Percentiles rank a stretch among this genome's conserved stretches.
Conservation (phyloP, 2,113 vertebrate genomes). For the Apeltes quadracus region DNA sequence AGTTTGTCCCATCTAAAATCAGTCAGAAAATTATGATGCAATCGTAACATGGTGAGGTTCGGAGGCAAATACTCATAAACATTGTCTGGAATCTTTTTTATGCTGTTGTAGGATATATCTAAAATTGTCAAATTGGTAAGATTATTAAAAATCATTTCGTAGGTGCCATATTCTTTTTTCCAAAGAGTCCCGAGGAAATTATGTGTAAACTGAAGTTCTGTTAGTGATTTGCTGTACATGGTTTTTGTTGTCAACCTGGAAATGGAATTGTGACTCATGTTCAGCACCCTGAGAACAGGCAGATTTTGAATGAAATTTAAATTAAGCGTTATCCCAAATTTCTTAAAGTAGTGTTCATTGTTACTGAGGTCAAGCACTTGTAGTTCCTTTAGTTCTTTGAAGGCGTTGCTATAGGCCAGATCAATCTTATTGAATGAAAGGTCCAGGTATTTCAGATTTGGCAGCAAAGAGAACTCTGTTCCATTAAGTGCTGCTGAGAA, state of each 20-base stretch:
- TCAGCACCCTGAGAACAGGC: slow-evolving; percentile 74
- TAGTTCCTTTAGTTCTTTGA: slow-evolving; percentile 71
- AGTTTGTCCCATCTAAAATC: slow-evolving; percentile 75
- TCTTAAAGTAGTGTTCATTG: slow-evolving; percentile 83
- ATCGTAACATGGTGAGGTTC: slow-evolving; percentile 65
- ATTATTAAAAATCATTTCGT: slow-evolving; percentile 70
- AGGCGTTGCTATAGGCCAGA: slow-evolving; percentile 71
- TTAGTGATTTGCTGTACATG: slow-evolving; percentile 76
- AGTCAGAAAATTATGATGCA: slow-evolving; percentile 66
- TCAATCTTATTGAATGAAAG: slow-evolving; percentile 77
- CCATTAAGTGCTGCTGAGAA: slow-evolving; percentile 72
- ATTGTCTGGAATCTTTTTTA: slow-evolving; percentile 56
- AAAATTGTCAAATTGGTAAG: slow-evolving; percentile 78
- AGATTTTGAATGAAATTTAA: slow-evolving; percentile 80
- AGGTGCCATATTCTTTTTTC: slow-evolving; percentile 65
- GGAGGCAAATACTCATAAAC: slow-evolving; percentile 70
- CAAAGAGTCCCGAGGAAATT: slow-evolving; percentile 81
- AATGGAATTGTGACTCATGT: slow-evolving; percentile 78
- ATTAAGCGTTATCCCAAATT: slow-evolving; percentile 79
- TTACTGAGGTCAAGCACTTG: slow-evolving; percentile 81
- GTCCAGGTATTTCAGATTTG: slow-evolving; percentile 80
- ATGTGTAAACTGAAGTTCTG: slow-evolving; percentile 77
- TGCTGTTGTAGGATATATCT: slow-evolving; percentile 78
- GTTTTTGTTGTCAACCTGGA: slow-evolving; percentile 79
- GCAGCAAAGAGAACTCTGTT: slow-evolving; percentile 73